Evolutionary conservation across 64 coral and sea anemone genomes (phyloP).

Genomic region (Dendrophyllia cribrosa): DNA sequence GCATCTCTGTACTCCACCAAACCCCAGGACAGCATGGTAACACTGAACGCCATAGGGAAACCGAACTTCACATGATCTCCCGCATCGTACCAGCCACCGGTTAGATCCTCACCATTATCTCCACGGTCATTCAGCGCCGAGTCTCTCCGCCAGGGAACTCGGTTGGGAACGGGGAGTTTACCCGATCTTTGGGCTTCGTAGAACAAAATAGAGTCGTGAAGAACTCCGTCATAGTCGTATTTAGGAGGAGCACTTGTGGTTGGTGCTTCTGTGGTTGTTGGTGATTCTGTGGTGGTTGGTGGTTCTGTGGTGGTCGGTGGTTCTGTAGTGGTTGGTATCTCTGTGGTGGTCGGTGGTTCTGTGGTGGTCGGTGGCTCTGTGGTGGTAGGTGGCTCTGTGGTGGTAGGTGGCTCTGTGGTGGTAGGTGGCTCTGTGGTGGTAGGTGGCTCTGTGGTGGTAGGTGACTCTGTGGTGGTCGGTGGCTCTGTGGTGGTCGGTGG

Average conservation of each 20-base stretch:
- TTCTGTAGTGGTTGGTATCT: neutral
- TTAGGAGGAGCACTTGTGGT: neutral
- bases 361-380: neutral
- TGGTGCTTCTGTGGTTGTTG: neutral
- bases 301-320: neutral
- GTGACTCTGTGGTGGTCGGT: neutral
- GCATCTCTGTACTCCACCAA: conserved; percentile 78
- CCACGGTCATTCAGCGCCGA: conserved; percentile 75
- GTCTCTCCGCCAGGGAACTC: conserved; percentile 89
- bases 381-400: neutral
- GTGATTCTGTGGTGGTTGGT: neutral
- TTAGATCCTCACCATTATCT: conserved; percentile 73
- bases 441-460: conserved; percentile 2
- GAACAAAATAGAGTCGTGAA: conserved; percentile 88
- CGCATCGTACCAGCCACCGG: conserved; percentile 98
- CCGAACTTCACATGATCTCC: conserved; percentile 98
- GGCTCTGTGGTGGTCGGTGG: neutral
- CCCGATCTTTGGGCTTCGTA: conserved; percentile 98
- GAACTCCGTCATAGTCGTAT: conserved; percentile 77
- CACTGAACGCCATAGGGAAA: conserved; percentile 85
- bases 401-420: neutral
- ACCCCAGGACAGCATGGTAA: conserved; percentile 83
- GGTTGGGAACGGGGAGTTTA: conserved; percentile 72
- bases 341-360: neutral
- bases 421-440: neutral